A percentile compares a stretch with the other conserved stretches of the same genome.
Evolutionary conservation across 1,140 invertebrate genomes (phyloP).

Genomic region (Metaphire vulgaris): DNA sequence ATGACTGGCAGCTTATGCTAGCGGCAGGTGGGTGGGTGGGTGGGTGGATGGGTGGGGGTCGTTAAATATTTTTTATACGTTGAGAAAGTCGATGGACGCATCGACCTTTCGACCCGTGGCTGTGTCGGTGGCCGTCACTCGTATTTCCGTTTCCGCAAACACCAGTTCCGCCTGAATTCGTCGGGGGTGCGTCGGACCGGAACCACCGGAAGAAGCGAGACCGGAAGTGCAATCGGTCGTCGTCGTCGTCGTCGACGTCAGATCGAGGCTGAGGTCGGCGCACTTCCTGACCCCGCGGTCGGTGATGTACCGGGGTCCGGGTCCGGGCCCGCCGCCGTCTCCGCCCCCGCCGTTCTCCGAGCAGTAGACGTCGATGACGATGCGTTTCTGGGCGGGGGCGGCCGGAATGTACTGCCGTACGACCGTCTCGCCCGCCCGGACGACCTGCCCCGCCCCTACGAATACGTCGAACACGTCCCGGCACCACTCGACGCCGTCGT

Average conservation of each 20-base stretch:
- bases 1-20: too few species aligned
- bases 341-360: slow-evolving; percentile 48
- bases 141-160: slow-evolving; percentile 61
- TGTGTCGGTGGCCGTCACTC: slow-evolving; percentile 56
- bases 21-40: too few species aligned
- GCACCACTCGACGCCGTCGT: slow-evolving; percentile 57
- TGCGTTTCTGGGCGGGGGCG: slow-evolving; percentile 51
- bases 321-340: slow-evolving; percentile 58
- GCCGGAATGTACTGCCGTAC: slow-evolving; percentile 58
- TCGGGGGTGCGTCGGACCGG: slow-evolving; percentile 6
- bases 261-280: slow-evolving; percentile 55
- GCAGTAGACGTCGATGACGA: slow-evolving; percentile 58
- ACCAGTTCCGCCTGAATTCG: slow-evolving; percentile 50
- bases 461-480: slow-evolving; percentile 60
- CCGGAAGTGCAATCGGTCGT: slow-evolving; percentile 24
- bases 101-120: slow-evolving; percentile 54
- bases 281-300: slow-evolving; percentile 56
- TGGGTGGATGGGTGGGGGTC: too few species aligned
- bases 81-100: slow-evolving; percentile 56
- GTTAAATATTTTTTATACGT: too few species aligned
- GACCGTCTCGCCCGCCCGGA: slow-evolving; percentile 55
- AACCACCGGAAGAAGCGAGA: background rate
- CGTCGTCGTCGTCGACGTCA: slow-evolving; percentile 39
- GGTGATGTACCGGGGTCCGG: slow-evolving; percentile 56
- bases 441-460: slow-evolving; percentile 55